Evolutionary conservation across 2,888 invertebrate genomes (phyloP).

Genomic region (Sisyra nigra): DNA sequence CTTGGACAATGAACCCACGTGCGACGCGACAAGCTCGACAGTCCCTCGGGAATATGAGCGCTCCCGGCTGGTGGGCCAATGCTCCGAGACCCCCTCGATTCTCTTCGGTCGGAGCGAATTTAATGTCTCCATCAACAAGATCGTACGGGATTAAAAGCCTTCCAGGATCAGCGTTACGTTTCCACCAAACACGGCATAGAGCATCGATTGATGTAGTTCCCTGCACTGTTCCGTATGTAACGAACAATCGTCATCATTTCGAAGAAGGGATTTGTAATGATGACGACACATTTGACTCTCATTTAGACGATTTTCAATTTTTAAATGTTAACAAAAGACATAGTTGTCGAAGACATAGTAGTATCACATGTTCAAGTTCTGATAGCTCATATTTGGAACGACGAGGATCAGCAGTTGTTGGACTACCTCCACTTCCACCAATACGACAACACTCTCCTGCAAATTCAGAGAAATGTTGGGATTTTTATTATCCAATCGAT

Average conservation of each 20-base stretch:
- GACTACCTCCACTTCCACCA: constrained; percentile 43
- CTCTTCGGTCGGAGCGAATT: constrained; percentile 47
- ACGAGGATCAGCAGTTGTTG: constrained; percentile 62
- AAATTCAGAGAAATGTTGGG: constrained; percentile 34
- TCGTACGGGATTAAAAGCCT: constrained; percentile 41
- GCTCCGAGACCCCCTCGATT: constrained; percentile 31
- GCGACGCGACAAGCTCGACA: constrained; percentile 35
- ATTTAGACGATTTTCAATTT: constrained; percentile 14
- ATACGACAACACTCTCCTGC: constrained; percentile 26
- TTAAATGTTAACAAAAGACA: constrained; percentile 16
- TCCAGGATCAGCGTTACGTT: constrained; percentile 37
- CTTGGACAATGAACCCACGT: constrained; percentile 31
- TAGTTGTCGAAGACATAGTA: constrained; percentile 50
- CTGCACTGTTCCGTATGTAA: constrained; percentile 23
- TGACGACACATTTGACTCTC: constrained; percentile 14
- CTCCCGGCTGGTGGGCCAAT: constrained; percentile 32
- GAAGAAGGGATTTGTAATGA: constrained; percentile 26
- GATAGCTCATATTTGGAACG: constrained; percentile 72
- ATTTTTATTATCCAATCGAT: constrained; percentile 42
- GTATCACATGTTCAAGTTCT: constrained; percentile 71
- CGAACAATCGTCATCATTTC: constrained; percentile 28
- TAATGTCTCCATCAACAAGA: constrained; percentile 46
- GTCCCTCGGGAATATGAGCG: constrained; percentile 50
- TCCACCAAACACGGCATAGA: background rate
- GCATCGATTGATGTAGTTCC: constrained; percentile 13